Percentiles rank a stretch among this genome's conserved stretches.
Evolutionary conservation across 2,888 invertebrate genomes (phyloP).

Genomic region (Drosophila quinaria): DNA sequence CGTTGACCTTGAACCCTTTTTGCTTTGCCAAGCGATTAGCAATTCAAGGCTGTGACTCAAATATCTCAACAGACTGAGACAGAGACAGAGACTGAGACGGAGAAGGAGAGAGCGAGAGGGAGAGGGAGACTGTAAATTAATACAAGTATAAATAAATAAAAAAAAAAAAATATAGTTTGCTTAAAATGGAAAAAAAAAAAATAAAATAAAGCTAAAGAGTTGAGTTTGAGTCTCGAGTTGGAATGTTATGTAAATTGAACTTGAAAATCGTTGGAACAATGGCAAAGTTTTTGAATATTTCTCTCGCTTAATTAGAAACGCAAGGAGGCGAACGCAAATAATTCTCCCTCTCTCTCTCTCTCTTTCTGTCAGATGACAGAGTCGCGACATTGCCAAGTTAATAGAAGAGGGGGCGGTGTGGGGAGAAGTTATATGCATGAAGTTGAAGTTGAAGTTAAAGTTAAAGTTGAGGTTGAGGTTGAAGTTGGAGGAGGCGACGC

Average conservation of each 20-base stretch:
- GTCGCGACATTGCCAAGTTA: constrained; percentile 46
- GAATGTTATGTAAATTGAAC: constrained; percentile 81
- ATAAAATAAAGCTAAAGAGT: constrained; percentile 7
- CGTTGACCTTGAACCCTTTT: constrained; percentile 65
- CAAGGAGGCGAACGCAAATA: constrained; percentile 79
- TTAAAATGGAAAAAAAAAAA: constrained; percentile 22
- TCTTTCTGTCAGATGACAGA: constrained; percentile 11
- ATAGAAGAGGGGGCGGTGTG: neutral
- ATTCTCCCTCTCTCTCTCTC: constrained; percentile 52
- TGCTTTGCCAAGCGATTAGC: constrained; percentile 51
- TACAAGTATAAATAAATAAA: constrained; percentile 11
- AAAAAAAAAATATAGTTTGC: constrained; percentile 12
- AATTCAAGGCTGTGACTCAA: constrained; percentile 61
- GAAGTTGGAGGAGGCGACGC: constrained; percentile 57
- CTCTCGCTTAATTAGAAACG: constrained; percentile 82
- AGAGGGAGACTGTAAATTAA: constrained; percentile 3
- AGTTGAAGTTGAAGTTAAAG: constrained; percentile 24
- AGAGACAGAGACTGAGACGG: neutral
- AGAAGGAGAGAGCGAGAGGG: neutral
- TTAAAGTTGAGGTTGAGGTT: constrained; percentile 32
- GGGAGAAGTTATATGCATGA: constrained; percentile 9
- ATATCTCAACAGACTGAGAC: constrained; percentile 28
- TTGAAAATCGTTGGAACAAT: constrained; percentile 79
- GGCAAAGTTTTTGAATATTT: constrained; percentile 83
- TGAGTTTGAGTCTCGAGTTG: constrained; percentile 26